Base-by-base conservation (phyloP, 2,797 vertebrate genomes). In the Arrhamphus sclerolepis region DNA sequence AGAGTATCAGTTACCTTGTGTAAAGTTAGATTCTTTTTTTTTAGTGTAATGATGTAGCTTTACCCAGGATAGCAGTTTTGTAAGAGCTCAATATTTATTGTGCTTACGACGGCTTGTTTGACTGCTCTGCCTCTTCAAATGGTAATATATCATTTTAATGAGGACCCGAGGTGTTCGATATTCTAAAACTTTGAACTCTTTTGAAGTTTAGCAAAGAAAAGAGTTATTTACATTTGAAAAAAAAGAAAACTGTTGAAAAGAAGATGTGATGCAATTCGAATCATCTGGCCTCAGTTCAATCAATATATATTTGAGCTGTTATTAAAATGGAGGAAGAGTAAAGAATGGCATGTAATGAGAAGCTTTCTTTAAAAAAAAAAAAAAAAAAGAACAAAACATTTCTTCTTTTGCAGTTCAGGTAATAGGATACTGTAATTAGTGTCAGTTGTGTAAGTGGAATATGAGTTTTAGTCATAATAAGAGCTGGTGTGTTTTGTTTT, bases 391-490 rank as follows among this genome's bases (percentile, higher is more conserved):
- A 18, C 1, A 7, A 41, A 43, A 43, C 19, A 18, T 14, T 29
- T 9, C 13, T 17, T 77, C 70, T 56, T 72, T 68, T 39, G 60
- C 29, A 43, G 46, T 60, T 29, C 28, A 62, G 59, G 77, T 78
- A 77, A 86, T 60, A 29, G 59, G 66, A 82, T 55, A 56, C 31
- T 10, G 21, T 41, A 66, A 68, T 58, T 57, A 4, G 19, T 46
- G 66, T 67, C 67, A 69, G 70, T 54, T 67, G 55, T 67, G 66
- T 16, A 53, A 62, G 68, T 62, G 46, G 59, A 70, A 38, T 38
- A 16, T 38, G 34, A 38, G 34, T 14, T 38, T 38, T 75, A 57
- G 64, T 71, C 75, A 66, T 28, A 76, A 82, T 80, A 85, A 82
- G 80, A 77, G 68, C 51, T 1, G 13, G 4, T 47, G 66, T 84